Percentiles rank a stretch among this genome's conserved stretches.
Conservation (phyloP, 2,113 vertebrate genomes). For the Antechinus flavipes region DNA sequence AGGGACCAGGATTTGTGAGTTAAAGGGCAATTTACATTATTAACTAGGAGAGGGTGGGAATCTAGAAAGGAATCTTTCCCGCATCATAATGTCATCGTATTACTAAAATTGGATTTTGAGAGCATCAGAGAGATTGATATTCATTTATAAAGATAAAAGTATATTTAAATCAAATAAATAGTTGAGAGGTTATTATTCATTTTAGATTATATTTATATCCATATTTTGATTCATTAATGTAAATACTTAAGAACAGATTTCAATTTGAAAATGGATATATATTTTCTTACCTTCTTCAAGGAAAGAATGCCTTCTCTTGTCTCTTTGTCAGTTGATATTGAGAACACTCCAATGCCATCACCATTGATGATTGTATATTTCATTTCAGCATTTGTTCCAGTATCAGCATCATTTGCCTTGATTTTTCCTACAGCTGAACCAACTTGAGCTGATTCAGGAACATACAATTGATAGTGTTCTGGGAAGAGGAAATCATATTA, state of each 20-base stretch:
- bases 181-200: not conserved
- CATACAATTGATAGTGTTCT: constrained; percentile 98
- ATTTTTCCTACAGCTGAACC: constrained; percentile 98
- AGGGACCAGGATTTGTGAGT: no score
- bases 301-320: constrained; percentile 95
- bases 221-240: not conserved
- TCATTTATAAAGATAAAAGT: not conserved
- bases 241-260: not conserved
- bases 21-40: no score
- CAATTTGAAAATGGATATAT: not conserved
- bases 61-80: no score
- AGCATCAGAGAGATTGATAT: not conserved
- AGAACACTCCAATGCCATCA: constrained; percentile 93
- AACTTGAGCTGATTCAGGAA: constrained; percentile 96
- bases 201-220: not conserved
- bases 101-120: not conserved
- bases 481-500: constrained; percentile 62
- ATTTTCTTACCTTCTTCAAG: constrained; percentile 91
- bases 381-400: constrained; percentile 95
- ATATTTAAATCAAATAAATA: not conserved
- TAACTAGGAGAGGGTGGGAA: no score
- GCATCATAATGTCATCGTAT: not conserved
- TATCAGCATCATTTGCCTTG: constrained; percentile 96
- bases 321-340: constrained; percentile 94
- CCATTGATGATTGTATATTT: constrained; percentile 96